A percentile compares a stretch with the other conserved stretches of the same genome.
phyloP scores from a whole-genome alignment of 2,888 invertebrate species.

The Bursaphelenchus okinawaensis region DNA sequence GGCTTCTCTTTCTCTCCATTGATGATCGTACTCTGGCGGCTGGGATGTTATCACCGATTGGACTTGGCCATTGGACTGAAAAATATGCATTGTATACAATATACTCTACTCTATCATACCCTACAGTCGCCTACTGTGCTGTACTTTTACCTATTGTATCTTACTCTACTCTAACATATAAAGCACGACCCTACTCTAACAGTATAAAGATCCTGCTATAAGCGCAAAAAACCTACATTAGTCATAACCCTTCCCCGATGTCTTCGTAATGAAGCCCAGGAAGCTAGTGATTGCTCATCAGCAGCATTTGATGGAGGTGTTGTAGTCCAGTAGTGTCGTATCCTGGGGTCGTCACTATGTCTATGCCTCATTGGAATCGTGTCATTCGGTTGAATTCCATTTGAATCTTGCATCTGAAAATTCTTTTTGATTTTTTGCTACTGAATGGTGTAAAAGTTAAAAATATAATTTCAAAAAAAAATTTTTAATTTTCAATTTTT shows the following conservation, averaged over 20 bases:
- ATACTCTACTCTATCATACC: no score
- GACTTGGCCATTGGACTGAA: slow-evolving; percentile 14
- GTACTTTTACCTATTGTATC: no score
- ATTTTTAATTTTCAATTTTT: no score
- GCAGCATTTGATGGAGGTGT: slow-evolving; percentile 2
- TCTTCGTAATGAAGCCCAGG: slow-evolving; percentile 10
- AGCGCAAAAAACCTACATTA: slow-evolving; percentile 2
- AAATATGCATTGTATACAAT: neutral
- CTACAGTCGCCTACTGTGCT: no score
- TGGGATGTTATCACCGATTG: slow-evolving; percentile 4
- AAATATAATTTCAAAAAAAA: no score
- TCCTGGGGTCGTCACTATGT: neutral
- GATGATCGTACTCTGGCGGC: slow-evolving; percentile 14
- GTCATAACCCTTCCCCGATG: slow-evolving; percentile 7
- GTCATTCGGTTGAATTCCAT: slow-evolving; percentile 1
- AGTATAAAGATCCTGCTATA: no score
- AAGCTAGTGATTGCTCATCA: slow-evolving; percentile 8
- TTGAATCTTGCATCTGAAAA: slow-evolving; percentile 10
- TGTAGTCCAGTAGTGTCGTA: slow-evolving; percentile 1
- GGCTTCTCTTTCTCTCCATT: slow-evolving; percentile 25
- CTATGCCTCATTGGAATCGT: slow-evolving; percentile 5
- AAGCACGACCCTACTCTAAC: neutral
- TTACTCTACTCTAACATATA: neutral
- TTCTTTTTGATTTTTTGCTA: no score
- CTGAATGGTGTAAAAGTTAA: no score